phyloP scores from a whole-genome alignment of 2,113 vertebrate species.

The Macroglossus sobrinus region DNA sequence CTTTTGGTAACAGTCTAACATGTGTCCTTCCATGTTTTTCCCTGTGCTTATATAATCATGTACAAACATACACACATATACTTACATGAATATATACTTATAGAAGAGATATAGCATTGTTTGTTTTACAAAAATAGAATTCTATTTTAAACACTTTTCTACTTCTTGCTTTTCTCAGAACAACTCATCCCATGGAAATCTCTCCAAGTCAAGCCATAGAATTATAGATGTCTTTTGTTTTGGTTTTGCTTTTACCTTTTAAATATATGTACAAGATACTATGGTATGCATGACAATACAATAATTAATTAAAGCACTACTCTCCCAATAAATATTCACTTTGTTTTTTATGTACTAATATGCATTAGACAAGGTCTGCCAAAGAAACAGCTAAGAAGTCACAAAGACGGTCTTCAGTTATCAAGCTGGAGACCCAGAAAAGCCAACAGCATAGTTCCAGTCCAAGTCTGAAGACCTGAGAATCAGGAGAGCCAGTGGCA shows the following conservation, averaged over 20 bases:
- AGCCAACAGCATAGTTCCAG: background rate
- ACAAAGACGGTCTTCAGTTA: background rate
- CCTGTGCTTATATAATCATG: background rate
- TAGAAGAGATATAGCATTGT: background rate
- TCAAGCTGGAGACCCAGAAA: background rate
- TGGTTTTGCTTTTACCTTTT: background rate
- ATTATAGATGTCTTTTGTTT: background rate
- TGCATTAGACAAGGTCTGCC: background rate
- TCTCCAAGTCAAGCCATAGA: background rate
- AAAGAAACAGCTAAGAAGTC: background rate
- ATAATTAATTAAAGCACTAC: background rate
- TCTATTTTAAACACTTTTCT: background rate
- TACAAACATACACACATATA: background rate
- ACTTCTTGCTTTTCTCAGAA: background rate
- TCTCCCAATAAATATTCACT: background rate
- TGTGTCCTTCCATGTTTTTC: background rate
- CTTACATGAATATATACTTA: background rate
- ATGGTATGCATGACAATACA: background rate
- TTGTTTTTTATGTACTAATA: background rate
- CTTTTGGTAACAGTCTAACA: background rate
- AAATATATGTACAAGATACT: background rate
- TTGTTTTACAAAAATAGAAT: background rate
- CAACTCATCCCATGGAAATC: background rate
- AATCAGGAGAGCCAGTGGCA: background rate
- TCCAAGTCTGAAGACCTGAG: background rate